Evolutionary conservation across 2,888 invertebrate species (phyloP).

Genomic region (Hypomecis atomaria): DNA sequence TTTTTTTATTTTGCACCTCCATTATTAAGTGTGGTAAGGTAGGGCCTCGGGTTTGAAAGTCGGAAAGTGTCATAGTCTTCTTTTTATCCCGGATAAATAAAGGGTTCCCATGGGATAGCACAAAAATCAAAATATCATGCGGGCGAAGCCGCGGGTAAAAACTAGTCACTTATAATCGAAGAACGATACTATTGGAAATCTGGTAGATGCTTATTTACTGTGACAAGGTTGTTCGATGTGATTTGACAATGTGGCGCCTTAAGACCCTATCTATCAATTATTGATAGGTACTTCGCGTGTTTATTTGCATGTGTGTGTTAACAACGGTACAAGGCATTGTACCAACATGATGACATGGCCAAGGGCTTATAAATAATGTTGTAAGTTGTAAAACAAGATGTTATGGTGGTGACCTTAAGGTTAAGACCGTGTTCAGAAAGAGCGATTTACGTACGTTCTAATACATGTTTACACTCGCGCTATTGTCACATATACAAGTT

Average conservation of each 20-base stretch:
- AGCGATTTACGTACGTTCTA: no score
- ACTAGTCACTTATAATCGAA: no score
- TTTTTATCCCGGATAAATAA: no score
- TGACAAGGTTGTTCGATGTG: slow-evolving; percentile 1
- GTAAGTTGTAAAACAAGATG: slow-evolving; percentile 28
- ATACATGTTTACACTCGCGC: no score
- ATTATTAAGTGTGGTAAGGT: no score
- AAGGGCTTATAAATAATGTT: slow-evolving; percentile 19
- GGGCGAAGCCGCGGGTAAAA: no score
- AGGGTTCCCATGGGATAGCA: no score
- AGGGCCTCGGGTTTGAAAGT: no score
- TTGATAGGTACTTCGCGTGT: slow-evolving; percentile 33
- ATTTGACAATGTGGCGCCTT: not conserved
- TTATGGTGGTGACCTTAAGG: slow-evolving; percentile 9
- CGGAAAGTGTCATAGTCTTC: no score
- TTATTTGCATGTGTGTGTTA: slow-evolving; percentile 61
- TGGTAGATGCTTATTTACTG: not conserved
- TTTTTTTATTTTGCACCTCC: no score
- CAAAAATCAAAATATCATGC: no score
- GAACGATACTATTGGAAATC: not conserved
- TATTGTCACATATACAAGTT: no score
- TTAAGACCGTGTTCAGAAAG: not conserved
- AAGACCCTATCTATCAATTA: slow-evolving; percentile 53
- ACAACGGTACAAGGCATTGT: slow-evolving; percentile 52
- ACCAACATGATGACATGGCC: slow-evolving; percentile 32